Evolutionary conservation across 2,797 vertebrate genomes (phyloP), one percentile per base, ranked within the genome.

Genomic region (Mycteria americana): DNA sequence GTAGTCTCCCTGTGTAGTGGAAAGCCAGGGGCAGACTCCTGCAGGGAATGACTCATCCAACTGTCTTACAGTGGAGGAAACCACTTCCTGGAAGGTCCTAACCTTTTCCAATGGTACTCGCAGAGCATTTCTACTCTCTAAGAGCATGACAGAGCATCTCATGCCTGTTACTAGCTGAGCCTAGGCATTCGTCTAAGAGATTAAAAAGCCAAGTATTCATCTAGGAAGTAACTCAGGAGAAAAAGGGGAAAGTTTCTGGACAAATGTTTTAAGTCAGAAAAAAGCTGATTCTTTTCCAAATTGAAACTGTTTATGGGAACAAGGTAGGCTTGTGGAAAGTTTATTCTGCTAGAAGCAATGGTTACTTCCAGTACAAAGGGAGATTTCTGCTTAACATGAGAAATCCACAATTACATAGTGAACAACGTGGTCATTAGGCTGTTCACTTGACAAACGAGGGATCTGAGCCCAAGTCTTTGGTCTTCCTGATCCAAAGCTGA

Each of bases 1-100:
- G 9, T 60, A 33, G 56, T 10, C 50, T 88, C 24, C 73, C 45
- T 67, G 25, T 77, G 78, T 33, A 65, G 48, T 25, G 31, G 31
- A 84, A 73, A 39, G 74, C 31, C 57, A 76, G 72, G 62, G 45
- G 50, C 50, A 80, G 41, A 57, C 30, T 89, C 64, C 75, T 96
- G 37, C 78, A 79, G 91, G 57, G 68, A 91, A 72, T 91, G 81
- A 95, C 87, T 96, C 72, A 92, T 77, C 81, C 64, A 59, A 18
- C 51, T 84, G 9, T 37, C 35, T 76, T 77, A 46, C 3, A 3
- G 22, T 19, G 37, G 53, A 72, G n/a, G 93, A 88, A 91, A 57
- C 31, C 67, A 50, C 23, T 67, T 91, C 46, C 68, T 91, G 51
- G 72, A 91, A 86, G 70, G 83, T 33, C 50, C 72, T 80, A 74